phyloP scores from a whole-genome alignment of 2,797 vertebrate species.

The Pseudochromis fuscus region DNA sequence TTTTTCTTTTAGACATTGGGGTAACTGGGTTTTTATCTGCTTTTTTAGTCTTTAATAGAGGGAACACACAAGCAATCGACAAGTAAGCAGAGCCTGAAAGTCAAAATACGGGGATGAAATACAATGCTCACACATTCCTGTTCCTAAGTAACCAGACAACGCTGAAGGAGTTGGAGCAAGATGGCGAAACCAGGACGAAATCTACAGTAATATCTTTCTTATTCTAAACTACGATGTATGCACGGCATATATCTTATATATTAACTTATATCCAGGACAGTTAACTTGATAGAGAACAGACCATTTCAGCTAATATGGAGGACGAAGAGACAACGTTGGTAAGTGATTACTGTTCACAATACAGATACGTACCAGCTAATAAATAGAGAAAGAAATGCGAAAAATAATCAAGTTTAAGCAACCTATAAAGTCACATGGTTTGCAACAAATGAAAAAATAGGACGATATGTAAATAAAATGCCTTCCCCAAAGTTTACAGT shows the following conservation, averaged over 20 bases:
- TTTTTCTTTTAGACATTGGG: rapidly evolving
- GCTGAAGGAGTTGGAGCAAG: slow-evolving; percentile 61
- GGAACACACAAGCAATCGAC: rapidly evolving
- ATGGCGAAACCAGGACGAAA: slow-evolving; percentile 66
- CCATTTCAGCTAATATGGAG: slow-evolving; percentile 71
- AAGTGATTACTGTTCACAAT: no score
- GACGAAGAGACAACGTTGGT: slow-evolving; percentile 83
- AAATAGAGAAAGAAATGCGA: no score
- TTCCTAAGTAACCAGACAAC: slow-evolving; percentile 80
- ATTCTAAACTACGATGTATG: neutral
- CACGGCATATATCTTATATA: neutral
- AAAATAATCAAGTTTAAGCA: no score
- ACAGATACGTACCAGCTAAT: no score
- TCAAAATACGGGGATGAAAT: rapidly evolving
- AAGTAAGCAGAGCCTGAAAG: slow-evolving; percentile 28
- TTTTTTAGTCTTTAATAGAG: neutral
- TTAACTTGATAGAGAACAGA: no score
- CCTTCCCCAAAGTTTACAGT: no score
- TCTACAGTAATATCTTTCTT: neutral
- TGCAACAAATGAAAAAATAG: no score
- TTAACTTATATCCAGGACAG: neutral
- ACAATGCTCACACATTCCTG: rapidly evolving
- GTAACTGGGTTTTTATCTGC: neutral
- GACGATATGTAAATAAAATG: no score
- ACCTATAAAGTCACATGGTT: no score